Percentiles rank a stretch among this genome's conserved stretches.
phyloP scores from a whole-genome alignment of 2,113 vertebrate genomes.

The Hassar affinis region DNA sequence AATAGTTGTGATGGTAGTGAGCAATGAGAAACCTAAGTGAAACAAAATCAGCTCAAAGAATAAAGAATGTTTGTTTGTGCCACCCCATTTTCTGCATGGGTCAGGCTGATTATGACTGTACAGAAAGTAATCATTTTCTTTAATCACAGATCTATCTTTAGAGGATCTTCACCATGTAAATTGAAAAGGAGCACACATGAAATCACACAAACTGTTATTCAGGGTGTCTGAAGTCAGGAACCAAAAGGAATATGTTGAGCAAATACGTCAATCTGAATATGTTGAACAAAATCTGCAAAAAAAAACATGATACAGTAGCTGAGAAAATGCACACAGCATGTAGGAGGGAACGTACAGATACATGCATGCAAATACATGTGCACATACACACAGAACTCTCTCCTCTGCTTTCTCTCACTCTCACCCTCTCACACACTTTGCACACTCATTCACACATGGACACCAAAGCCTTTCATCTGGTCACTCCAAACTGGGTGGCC shows the following conservation, averaged over 20 bases:
- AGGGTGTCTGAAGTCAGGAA: neutral
- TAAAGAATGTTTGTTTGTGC: too few species aligned
- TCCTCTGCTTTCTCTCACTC: neutral
- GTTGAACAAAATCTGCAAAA: too few species aligned
- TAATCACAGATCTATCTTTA: neutral
- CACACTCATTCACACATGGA: neutral
- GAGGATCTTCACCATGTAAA: neutral
- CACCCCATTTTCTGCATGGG: too few species aligned
- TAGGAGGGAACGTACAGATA: too few species aligned
- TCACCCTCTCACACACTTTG: too few species aligned
- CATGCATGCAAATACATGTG: neutral
- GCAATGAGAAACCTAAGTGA: too few species aligned
- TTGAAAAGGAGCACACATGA: neutral
- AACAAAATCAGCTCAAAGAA: too few species aligned
- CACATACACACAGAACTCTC: neutral
- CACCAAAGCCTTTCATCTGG: conserved; percentile 8
- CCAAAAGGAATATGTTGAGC: neutral
- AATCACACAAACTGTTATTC: neutral
- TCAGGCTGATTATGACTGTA: too few species aligned
- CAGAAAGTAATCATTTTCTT: neutral
- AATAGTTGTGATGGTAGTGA: too few species aligned
- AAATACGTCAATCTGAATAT: neutral
- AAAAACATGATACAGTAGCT: too few species aligned
- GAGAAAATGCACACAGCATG: neutral
- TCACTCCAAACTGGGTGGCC: neutral